Conservation (phyloP, 2,888 invertebrate species). For the Phengaris alcon region DNA sequence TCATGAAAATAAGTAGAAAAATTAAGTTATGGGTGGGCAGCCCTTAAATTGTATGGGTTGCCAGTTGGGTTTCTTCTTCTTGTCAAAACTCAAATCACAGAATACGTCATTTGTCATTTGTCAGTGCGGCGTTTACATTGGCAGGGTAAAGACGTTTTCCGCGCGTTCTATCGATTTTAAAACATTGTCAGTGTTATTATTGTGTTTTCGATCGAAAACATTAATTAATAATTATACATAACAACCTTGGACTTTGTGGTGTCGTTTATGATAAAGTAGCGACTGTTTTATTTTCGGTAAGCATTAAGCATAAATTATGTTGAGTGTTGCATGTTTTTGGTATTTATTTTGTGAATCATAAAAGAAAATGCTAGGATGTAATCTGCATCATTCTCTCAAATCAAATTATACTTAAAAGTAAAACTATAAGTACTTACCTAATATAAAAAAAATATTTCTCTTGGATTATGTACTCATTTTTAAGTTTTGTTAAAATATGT, state of each 20-base stretch:
- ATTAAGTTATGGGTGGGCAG: not conserved
- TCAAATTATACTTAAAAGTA: not conserved
- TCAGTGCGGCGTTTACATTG: constrained; percentile 57
- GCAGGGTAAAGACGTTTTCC: constrained; percentile 46
- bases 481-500: no score
- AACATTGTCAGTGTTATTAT: constrained; percentile 56
- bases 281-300: constrained; percentile 22
- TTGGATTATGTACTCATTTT: no score
- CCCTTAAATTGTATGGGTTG: constrained; percentile 34
- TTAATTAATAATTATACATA: constrained; percentile 57
- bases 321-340: not conserved
- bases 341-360: constrained; percentile 7
- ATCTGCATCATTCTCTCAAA: not conserved
- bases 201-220: constrained; percentile 60
- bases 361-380: constrained; percentile 2
- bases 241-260: constrained; percentile 51
- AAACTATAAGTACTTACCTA: no score
- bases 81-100: no score
- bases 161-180: constrained; percentile 54
- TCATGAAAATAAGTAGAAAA: not conserved
- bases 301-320: constrained; percentile 6
- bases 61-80: no score
- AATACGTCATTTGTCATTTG: constrained; percentile 29
- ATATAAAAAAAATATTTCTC: no score
- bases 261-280: not conserved